These are phyloP conservation scores for Drosophila virilis DNA, from an alignment of 1,140 invertebrate species.

Conservation along the genomic window DNA sequence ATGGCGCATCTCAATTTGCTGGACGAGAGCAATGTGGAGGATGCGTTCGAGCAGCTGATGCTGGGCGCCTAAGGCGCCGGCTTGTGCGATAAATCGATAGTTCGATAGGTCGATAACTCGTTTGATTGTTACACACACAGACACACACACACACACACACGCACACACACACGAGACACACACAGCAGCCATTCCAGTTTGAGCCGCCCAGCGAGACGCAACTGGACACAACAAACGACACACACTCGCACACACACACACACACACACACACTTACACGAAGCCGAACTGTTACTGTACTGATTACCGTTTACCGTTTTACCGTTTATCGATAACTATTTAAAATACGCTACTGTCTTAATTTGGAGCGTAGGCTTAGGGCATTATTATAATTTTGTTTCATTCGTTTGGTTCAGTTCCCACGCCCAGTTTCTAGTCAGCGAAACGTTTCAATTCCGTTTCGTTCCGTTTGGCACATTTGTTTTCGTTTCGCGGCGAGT, in stretches of 20 bases:
- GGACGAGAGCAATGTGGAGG: constrained; percentile 90
- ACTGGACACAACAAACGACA: constrained; percentile 53
- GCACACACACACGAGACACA: constrained; percentile 19
- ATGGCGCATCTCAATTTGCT: constrained; percentile 87
- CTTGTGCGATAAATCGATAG: not conserved
- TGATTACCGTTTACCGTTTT: constrained; percentile 67
- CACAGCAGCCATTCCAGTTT: constrained; percentile 51
- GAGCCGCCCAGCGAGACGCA: constrained; percentile 43
- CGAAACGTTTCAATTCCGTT: constrained; percentile 31
- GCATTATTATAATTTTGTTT: constrained; percentile 21
- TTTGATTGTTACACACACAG: constrained; percentile 1
- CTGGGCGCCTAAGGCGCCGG: constrained; percentile 81
- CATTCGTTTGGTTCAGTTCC: not conserved
- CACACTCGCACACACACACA: constrained; percentile 24
- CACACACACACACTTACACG: constrained; percentile 11
- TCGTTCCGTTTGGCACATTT: not conserved
- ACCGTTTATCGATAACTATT: constrained; percentile 38
- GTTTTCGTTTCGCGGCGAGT: constrained; percentile 16
- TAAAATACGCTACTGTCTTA: constrained; percentile 38
- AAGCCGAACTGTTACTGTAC: constrained; percentile 55
- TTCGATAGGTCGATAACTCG: constrained; percentile 11
- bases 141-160: constrained; percentile 29
- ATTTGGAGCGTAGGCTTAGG: constrained; percentile 56
- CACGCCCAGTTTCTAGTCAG: constrained; percentile 31
- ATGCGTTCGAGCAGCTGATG: constrained; percentile 91